Percentiles rank a stretch among this genome's conserved stretches.
Conservation (phyloP, 2,113 vertebrate species). For the Elanus axillaris region DNA sequence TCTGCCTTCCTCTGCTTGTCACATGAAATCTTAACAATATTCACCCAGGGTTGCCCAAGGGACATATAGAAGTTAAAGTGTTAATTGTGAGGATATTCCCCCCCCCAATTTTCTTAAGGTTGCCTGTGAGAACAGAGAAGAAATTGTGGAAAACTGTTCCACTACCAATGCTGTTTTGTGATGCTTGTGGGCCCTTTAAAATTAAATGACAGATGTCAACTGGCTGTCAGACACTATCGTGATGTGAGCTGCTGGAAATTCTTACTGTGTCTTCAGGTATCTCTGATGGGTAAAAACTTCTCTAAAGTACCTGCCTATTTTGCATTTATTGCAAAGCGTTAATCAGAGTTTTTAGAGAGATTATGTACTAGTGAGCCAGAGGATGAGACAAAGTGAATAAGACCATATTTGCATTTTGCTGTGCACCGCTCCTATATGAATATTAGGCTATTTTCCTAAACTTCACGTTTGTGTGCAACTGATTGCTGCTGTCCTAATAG, state of each 20-base stretch:
- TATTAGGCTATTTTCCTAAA: neutral
- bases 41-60: neutral
- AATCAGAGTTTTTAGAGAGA: neutral
- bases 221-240: neutral
- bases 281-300: neutral
- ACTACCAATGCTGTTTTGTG: neutral
- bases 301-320: neutral
- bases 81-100: neutral
- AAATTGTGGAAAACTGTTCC: neutral
- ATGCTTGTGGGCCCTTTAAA: neutral
- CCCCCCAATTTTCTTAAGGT: neutral
- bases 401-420: neutral
- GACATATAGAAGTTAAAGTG: neutral
- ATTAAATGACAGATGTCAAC: neutral
- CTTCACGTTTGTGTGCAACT: neutral
- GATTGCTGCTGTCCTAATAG: neutral
- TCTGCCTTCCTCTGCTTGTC: neutral
- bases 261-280: neutral
- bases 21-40: neutral
- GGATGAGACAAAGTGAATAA: neutral
- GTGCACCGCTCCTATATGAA: neutral
- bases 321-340: neutral
- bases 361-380: neutral
- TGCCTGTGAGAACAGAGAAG: neutral
- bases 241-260: neutral